A percentile compares a stretch with the other conserved stretches of the same genome.
phyloP scores from a whole-genome alignment of 1,140 invertebrate species.

The Cotesia typhae region DNA sequence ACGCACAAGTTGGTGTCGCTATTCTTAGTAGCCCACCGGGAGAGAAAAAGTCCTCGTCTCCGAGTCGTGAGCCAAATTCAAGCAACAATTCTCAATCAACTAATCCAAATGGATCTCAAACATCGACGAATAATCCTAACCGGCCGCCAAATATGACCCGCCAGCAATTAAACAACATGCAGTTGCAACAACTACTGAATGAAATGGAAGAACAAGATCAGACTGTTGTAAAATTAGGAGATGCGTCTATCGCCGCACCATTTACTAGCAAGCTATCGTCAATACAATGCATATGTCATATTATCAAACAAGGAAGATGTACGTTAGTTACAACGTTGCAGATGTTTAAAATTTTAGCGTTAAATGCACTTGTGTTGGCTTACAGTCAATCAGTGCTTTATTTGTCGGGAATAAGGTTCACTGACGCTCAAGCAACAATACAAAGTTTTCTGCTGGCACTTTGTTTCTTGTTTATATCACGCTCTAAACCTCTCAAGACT shows the following conservation, averaged over 20 bases:
- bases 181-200: constrained; percentile 82
- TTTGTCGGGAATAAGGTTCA: constrained; percentile 97
- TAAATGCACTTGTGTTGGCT: constrained; percentile 97
- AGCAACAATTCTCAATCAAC: not conserved
- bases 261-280: constrained; percentile 98
- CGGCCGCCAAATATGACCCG: constrained; percentile 49
- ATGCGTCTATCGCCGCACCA: constrained; percentile 98
- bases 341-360: constrained; percentile 99
- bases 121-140: constrained; percentile 35
- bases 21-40: constrained; percentile 86
- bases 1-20: constrained; percentile 95
- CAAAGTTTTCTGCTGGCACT: constrained; percentile 93
- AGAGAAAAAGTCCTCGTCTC: constrained; percentile 60
- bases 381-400: constrained; percentile 99
- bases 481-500: constrained; percentile 95
- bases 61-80: constrained; percentile 50
- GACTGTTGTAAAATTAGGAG: constrained; percentile 92
- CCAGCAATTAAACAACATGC: constrained; percentile 60
- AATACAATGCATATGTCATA: constrained; percentile 96
- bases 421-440: constrained; percentile 95
- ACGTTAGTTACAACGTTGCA: constrained; percentile 98
- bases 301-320: constrained; percentile 99
- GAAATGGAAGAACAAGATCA: constrained; percentile 93
- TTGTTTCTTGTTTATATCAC: constrained; percentile 98
- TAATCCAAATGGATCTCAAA: constrained; percentile 9